Conservation (phyloP, 64 coral and sea anemone species). For the Dendronephthya gigantea region DNA sequence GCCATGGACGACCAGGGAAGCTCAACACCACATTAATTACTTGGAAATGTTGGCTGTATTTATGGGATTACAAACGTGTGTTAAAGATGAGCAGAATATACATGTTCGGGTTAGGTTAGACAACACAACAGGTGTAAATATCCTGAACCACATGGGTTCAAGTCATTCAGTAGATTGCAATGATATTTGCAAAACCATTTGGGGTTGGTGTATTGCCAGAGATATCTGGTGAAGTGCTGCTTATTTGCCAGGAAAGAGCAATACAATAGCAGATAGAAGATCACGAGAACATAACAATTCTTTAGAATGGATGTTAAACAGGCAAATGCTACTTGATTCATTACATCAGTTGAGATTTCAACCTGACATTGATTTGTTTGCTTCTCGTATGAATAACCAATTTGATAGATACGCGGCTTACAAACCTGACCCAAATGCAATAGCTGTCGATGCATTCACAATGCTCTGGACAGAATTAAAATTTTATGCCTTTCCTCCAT, state of each 20-base stretch:
- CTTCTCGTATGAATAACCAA: conserved; percentile 40
- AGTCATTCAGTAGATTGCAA: conserved; percentile 25
- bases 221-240: conserved; percentile 56
- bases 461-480: conserved; percentile 22
- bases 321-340: not conserved
- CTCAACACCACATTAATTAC: conserved; percentile 9
- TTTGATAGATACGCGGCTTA: not conserved
- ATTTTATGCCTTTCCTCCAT: not conserved
- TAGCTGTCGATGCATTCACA: not conserved
- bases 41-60: conserved; percentile 20
- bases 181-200: conserved; percentile 29
- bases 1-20: conserved; percentile 15
- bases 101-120: conserved; percentile 16
- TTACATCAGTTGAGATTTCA: not conserved
- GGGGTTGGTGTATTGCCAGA: conserved; percentile 55
- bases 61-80: conserved; percentile 2
- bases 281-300: conserved; percentile 16
- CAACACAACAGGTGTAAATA: conserved; percentile 16
- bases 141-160: conserved; percentile 32
- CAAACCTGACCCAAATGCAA: conserved; percentile 4
- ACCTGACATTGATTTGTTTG: conserved; percentile 26
- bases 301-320: conserved; percentile 19
- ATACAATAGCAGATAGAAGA: conserved; percentile 28
- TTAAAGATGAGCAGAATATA: conserved; percentile 3
- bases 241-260: conserved; percentile 39